Conservation (phyloP, 2,888 invertebrate genomes). For the Pediacus dermestoides region DNA sequence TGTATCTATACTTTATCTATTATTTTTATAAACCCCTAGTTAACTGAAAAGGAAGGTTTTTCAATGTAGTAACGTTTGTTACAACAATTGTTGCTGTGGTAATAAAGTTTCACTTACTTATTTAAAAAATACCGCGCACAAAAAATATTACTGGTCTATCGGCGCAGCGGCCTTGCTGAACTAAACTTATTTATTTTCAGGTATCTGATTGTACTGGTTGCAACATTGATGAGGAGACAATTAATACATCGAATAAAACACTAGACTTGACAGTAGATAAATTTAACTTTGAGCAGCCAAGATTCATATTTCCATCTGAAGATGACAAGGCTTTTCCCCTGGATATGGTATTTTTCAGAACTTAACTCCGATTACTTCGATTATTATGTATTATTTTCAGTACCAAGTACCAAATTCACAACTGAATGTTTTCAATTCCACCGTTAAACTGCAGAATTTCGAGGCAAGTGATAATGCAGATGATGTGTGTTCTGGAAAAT, state of each 20-base stretch:
- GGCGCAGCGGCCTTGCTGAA: too few species aligned
- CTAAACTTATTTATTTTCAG: conserved; percentile 1
- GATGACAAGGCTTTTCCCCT: conserved; percentile 46
- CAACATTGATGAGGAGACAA: background rate
- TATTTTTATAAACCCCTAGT: too few species aligned
- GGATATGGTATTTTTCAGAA: conserved; percentile 44
- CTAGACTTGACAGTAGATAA: conserved; percentile 49
- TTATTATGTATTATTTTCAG: conserved; percentile 21
- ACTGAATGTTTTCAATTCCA: conserved; percentile 42
- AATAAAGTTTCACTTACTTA: too few species aligned
- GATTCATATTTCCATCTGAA: conserved; percentile 52
- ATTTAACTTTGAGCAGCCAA: conserved; percentile 58
- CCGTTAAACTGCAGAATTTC: conserved; percentile 46
- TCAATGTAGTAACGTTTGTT: too few species aligned
- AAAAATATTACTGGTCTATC: too few species aligned
- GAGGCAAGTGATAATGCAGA: conserved; percentile 57
- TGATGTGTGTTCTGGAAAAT: conserved; percentile 48
- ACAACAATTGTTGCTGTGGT: too few species aligned
- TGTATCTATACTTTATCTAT: too few species aligned
- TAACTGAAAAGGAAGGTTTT: too few species aligned
- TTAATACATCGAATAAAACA: conserved; percentile 30
- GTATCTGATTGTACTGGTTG: conserved; percentile 1
- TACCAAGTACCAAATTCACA: conserved; percentile 26
- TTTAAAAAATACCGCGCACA: too few species aligned
- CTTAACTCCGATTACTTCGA: conserved; percentile 11